Conservation (phyloP, 2,797 vertebrate genomes). For the Eurystomus glaucurus region DNA sequence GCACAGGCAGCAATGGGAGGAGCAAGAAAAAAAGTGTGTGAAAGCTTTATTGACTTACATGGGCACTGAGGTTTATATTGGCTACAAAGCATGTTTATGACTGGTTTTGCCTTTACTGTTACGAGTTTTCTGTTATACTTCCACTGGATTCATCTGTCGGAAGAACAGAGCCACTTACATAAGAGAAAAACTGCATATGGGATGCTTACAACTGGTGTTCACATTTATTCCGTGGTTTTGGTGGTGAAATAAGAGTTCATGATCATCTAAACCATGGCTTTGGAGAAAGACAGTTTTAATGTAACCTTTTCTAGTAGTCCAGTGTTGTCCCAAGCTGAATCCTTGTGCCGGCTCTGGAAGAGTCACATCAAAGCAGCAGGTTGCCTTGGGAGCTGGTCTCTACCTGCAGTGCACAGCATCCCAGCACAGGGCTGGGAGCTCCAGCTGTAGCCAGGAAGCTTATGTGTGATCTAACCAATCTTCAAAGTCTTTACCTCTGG, state of each 20-base stretch:
- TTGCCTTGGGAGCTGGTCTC: not conserved
- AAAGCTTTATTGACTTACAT: not conserved
- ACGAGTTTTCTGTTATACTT: not conserved
- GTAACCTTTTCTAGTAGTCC: not conserved
- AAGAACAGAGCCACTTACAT: not conserved
- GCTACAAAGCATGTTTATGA: not conserved
- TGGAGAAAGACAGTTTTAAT: not conserved
- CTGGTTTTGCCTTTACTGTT: not conserved
- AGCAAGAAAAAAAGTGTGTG: not conserved
- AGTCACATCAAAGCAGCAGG: not conserved
- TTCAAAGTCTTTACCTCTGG: not conserved
- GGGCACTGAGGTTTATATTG: not conserved
- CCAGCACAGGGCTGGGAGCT: not conserved
- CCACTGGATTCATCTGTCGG: not conserved
- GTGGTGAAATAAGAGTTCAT: not conserved
- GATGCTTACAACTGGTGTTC: not conserved
- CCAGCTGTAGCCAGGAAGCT: not conserved
- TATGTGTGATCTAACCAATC: fast-evolving
- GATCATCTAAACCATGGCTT: not conserved
- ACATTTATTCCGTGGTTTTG: not conserved
- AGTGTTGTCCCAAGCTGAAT: not conserved
- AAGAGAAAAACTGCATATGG: not conserved
- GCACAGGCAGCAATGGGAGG: not conserved
- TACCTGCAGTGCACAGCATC: fast-evolving
- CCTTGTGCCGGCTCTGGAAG: not conserved